Evolutionary conservation across 2,888 invertebrate species (phyloP), one percentile per base, ranked within the genome.

Genomic region (Xanthorhoe designata): DNA sequence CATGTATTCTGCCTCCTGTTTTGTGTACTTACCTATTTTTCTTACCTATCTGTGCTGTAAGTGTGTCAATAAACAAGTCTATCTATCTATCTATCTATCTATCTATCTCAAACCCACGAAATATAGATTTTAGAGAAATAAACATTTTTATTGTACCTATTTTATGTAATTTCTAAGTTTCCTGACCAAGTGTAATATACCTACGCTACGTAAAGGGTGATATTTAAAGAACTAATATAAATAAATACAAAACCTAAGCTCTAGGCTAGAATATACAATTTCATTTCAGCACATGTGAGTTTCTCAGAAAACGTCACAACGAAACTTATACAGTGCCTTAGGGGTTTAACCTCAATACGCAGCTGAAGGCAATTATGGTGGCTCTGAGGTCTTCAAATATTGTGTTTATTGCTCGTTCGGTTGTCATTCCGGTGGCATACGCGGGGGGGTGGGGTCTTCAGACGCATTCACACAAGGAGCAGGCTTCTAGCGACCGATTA

Each of bases 401-500:
- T 63, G 68, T 72, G 71, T 69, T 73, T 71, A 68, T 69, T 70
- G 73, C 68, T 64, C 72, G 70, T 72, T 70, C 64, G 57, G 75
- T 82, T 81, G 78, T 76, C 77, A 78, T 78, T 78, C 79, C 69
- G 77, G 79, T 77, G 75, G 79, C 80, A 83, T 79, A 77, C 81
- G 74, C 72, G 69, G 29, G 42, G 51, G 29, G 42, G 55, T 50
- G 58, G 32, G 58, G 54, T 19, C 52, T 55, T 24, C 19, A 50
- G 15, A 13, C 13, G 51, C 18, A 54, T 59, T 58, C 45, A 59
- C 35, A 5, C 7, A 55, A 50, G 50, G 51, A 55, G 19, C 42
- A 38, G 59, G 35, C 24, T 47, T 15, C 24, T 29, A 35, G 49
- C 6, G 8, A 29, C 32, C 7, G 29, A 7, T 17, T n/a, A n/a